Conservation (phyloP, 2,888 invertebrate species). For the Apotomis capreana region DNA sequence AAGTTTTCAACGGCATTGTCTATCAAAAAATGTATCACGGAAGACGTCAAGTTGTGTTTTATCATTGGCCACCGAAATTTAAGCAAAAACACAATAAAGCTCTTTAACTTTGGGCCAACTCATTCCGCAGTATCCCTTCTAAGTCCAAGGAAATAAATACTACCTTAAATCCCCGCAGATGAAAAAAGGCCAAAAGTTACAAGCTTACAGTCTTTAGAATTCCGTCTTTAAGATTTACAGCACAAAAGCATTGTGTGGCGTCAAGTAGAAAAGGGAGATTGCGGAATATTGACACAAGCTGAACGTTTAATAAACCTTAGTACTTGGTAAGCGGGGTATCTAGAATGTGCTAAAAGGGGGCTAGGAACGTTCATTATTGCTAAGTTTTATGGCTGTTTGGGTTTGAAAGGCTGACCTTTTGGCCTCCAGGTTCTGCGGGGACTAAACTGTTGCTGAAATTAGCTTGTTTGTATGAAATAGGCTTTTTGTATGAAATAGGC, state of each 20-base stretch:
- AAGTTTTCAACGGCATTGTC: too few species aligned
- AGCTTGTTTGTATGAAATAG: too few species aligned
- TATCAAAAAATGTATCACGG: too few species aligned
- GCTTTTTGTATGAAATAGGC: too few species aligned
- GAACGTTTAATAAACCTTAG: not conserved
- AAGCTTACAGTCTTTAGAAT: slow-evolving; percentile 12
- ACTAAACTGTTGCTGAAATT: too few species aligned
- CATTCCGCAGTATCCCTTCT: not conserved
- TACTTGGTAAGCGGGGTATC: not conserved
- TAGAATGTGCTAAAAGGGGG: too few species aligned
- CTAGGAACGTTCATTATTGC: too few species aligned
- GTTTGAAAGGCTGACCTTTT: too few species aligned
- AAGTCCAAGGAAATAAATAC: not conserved
- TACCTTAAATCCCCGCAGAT: not conserved
- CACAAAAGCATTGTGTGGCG: slow-evolving; percentile 3
- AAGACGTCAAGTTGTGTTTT: too few species aligned
- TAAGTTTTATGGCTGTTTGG: too few species aligned
- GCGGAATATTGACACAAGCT: not conserved
- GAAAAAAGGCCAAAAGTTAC: slow-evolving; percentile 10
- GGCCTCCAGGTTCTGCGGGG: too few species aligned
- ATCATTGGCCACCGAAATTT: too few species aligned
- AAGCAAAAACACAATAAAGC: not conserved
- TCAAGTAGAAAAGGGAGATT: slow-evolving; percentile 4
- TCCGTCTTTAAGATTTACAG: not conserved
- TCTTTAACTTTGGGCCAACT: not conserved